Conservation (phyloP, 2,888 invertebrate species). For the Tetranychus truncatus region DNA sequence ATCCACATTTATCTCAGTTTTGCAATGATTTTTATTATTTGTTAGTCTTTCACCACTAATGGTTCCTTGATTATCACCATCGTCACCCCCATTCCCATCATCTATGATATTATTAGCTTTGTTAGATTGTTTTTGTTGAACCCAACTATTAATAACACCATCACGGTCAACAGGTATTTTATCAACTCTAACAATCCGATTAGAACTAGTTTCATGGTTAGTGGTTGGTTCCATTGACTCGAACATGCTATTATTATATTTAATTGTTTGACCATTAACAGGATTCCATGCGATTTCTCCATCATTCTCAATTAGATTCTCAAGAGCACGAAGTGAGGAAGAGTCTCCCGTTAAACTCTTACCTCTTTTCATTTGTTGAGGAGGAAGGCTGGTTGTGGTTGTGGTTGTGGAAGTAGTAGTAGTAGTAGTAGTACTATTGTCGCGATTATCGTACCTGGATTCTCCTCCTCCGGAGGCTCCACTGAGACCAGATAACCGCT, state of each 20-base stretch:
- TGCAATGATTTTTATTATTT: no score
- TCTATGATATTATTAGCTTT: neutral
- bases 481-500: conserved; percentile 22
- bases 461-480: neutral
- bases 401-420: neutral
- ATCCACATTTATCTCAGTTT: no score
- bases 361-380: conserved; percentile 10
- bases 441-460: neutral
- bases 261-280: neutral
- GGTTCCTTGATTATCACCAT: neutral
- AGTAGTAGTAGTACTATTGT: neutral
- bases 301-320: neutral
- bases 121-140: neutral
- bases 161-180: neutral
- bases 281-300: neutral
- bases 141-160: neutral
- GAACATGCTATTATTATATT: neutral
- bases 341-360: conserved; percentile 12
- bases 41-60: no score
- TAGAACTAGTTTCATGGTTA: neutral
- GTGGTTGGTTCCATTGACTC: neutral
- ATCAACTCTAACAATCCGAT: neutral
- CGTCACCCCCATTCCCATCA: neutral
- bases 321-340: neutral
- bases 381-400: neutral